Evolutionary conservation across 2,113 vertebrate species (phyloP).

Genomic region (Hoplias malabaricus): DNA sequence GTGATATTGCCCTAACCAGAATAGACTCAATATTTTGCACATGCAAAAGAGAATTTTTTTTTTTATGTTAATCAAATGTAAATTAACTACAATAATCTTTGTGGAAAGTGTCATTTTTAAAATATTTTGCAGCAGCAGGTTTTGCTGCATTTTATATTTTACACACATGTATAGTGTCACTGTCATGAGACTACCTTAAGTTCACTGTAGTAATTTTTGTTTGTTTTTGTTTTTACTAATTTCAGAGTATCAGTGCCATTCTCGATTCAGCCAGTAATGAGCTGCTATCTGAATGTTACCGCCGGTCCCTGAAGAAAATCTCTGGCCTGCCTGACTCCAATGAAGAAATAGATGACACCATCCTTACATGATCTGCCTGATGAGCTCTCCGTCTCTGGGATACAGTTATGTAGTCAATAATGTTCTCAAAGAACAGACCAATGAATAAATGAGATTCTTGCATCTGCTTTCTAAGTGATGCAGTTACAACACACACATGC

Average conservation of each 20-base stretch:
- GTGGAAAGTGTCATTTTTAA: too few relatives aligned
- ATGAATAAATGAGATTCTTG: constrained; percentile 25
- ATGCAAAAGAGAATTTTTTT: too few relatives aligned
- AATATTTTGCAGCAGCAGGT: too few relatives aligned
- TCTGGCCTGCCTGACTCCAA: constrained; percentile 83
- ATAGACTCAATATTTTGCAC: too few relatives aligned
- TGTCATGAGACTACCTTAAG: too few relatives aligned
- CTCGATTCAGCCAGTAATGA: constrained; percentile 92
- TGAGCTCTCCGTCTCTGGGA: constrained; percentile 24
- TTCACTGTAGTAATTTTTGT: neutral
- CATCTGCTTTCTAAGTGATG: neutral
- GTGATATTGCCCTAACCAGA: too few relatives aligned
- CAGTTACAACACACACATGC: constrained; percentile 21
- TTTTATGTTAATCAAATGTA: too few relatives aligned
- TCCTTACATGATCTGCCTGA: constrained; percentile 85
- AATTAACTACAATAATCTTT: too few relatives aligned
- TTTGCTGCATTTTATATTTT: too few relatives aligned
- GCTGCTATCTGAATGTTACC: constrained; percentile 85
- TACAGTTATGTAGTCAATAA: neutral
- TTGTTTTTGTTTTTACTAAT: neutral
- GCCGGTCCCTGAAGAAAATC: constrained; percentile 93
- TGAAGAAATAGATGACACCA: constrained; percentile 96
- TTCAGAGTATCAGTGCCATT: constrained; percentile 84
- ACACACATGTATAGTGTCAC: too few relatives aligned
- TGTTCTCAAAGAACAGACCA: constrained; percentile 31